Evolutionary conservation across 2,797 vertebrate species (phyloP), one percentile per base, ranked within the genome.

Genomic region (Ptychobarbus kaznakovi): DNA sequence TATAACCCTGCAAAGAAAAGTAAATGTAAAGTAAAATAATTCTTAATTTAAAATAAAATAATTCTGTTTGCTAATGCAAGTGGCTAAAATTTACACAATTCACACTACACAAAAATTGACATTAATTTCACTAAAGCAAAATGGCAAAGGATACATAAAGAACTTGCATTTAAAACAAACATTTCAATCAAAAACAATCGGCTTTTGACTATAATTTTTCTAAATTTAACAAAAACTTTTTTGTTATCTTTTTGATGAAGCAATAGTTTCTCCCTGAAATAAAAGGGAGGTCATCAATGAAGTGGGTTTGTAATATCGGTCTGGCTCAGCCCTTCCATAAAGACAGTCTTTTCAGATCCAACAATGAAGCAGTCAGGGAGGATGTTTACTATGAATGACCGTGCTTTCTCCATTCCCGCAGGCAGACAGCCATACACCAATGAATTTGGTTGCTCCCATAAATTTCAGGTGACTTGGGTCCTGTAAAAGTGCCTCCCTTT

Each of bases 341-440:
- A 86, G 84, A 85, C 56, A 11, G 44, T 85, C 73, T 25, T 38
- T 90, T 88, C 89, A 46, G 6, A 83, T 46, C 20, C 40, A 51
- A 88, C 83, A 90, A 91, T 90, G 90, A 88, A 88, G 87, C 90
- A 87, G 44, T 40, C 51, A 25, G 83, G 82, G 86, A n/a, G 25
- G 44, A 42, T 86, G 49, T 80, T 83, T 84, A 79, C 46, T 79
- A 82, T 68, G 77, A 72, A 40, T 32, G 75, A 83, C 79, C 42
- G 53, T 61, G 79, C 51, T 80, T 53, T 88, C 85, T 81, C 85
- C 86, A 86, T 86, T 87, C 82, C 88, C 74, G 78, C 20, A 82
- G 86, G 81, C 5, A 18, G 40, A 87, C 80, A 49, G 51, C 32
- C 42, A 85, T 82, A 90, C 90, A 88, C 88, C 85, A 90, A 90